Percentiles rank a stretch among this genome's conserved stretches.
Conservation (phyloP, 1,140 invertebrate genomes). For the Tetragonula clypearis region DNA sequence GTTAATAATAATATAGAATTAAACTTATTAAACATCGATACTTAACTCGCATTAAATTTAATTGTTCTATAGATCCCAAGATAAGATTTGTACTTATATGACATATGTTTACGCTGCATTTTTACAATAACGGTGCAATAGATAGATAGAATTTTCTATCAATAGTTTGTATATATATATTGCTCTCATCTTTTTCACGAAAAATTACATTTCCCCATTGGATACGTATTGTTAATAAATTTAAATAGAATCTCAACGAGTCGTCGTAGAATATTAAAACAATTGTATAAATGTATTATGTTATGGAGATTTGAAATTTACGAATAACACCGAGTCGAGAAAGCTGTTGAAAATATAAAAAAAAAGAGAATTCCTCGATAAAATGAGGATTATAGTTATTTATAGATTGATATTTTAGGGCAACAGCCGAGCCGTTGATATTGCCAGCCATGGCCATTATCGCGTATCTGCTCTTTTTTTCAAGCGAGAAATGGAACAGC, state of each 20-base stretch:
- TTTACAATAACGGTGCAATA: conserved; percentile 11
- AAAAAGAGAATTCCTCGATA: background rate
- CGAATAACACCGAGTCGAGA: too few species aligned
- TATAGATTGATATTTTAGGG: conserved; percentile 17
- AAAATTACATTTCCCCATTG: conserved; percentile 5
- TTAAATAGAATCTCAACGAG: background rate
- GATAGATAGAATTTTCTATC: conserved; percentile 14
- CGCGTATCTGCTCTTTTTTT: conserved; percentile 23
- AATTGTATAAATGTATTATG: conserved; percentile 10
- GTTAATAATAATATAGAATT: conserved; percentile 25
- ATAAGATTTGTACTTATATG: conserved; percentile 35
- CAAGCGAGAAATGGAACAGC: conserved; percentile 6
- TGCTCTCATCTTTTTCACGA: background rate
- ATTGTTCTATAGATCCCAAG: background rate
- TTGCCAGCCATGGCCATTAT: conserved; percentile 12
- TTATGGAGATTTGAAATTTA: background rate
- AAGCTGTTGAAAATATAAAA: background rate
- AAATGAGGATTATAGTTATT: conserved; percentile 14
- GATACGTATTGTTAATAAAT: background rate
- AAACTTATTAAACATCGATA: conserved; percentile 33
- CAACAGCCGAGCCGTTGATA: conserved; percentile 16
- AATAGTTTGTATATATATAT: conserved; percentile 23
- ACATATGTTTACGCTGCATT: background rate
- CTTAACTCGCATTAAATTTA: conserved; percentile 15
- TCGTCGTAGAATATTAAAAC: background rate